phyloP scores from a whole-genome alignment of 2,888 invertebrate species.

The Heliconius ismenius region DNA sequence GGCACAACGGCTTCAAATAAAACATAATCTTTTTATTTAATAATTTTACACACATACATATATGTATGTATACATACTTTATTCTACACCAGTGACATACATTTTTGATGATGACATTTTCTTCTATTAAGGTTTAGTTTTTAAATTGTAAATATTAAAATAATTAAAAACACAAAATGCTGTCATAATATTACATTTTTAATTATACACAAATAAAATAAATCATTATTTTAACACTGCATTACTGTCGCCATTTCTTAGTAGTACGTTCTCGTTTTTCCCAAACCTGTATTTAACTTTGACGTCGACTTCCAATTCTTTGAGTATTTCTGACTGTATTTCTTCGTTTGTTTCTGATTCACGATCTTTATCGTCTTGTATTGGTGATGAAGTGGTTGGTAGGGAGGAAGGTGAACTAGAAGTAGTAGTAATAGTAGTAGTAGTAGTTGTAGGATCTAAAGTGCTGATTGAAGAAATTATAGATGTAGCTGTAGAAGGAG shows the following conservation, averaged over 20 bases:
- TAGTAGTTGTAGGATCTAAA: background rate
- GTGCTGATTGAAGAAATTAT: background rate
- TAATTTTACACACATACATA: no score
- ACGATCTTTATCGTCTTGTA: background rate
- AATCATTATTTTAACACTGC: background rate
- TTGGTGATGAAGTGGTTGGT: background rate
- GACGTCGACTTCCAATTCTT: constrained; percentile 8
- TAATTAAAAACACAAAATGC: background rate
- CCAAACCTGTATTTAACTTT: constrained; percentile 7
- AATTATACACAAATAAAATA: background rate
- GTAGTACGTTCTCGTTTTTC: background rate
- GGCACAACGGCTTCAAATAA: no score
- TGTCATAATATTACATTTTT: background rate
- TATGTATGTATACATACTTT: no score
- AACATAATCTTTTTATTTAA: no score
- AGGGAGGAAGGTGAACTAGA: background rate
- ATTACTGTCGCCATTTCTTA: background rate
- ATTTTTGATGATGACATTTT: no score
- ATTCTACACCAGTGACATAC: no score
- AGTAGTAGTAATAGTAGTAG: no score
- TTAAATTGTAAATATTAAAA: background rate
- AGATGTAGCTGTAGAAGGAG: background rate
- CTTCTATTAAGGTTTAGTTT: background rate
- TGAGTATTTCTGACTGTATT: background rate
- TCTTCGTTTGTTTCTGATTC: background rate